These are phyloP conservation scores for Thamnophis sirtalis DNA, from an alignment of 2,113 vertebrate genomes.

Conservation along the genomic window DNA sequence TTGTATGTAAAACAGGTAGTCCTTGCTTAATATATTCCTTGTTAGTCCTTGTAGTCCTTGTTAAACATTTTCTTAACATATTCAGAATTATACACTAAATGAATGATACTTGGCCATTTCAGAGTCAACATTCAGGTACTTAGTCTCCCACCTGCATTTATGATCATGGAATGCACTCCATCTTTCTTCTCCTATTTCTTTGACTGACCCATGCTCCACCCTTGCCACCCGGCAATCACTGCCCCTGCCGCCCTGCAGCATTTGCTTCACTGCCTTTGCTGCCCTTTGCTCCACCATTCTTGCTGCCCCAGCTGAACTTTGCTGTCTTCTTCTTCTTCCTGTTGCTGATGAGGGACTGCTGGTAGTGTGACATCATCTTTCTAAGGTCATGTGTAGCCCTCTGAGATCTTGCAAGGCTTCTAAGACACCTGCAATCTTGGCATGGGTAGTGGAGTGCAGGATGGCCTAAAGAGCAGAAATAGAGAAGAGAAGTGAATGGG, in stretches of 20 bases:
- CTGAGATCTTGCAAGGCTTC: neutral
- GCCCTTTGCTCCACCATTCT: neutral
- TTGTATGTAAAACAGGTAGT: neutral
- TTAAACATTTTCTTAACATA: neutral
- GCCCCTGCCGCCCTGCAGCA: neutral
- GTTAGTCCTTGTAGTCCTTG: too few species aligned
- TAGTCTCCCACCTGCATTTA: neutral
- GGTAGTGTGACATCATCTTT: neutral
- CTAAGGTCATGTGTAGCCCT: neutral
- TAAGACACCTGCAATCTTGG: neutral
- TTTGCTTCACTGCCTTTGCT: neutral
- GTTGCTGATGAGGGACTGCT: neutral
- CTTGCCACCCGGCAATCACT: neutral
- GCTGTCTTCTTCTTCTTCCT: neutral
- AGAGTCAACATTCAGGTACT: neutral
- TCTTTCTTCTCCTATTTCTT: neutral
- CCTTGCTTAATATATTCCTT: neutral
- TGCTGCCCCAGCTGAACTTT: neutral
- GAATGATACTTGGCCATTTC: neutral
- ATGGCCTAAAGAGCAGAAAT: neutral
- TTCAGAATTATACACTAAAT: neutral
- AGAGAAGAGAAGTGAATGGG: neutral
- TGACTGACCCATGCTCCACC: neutral
- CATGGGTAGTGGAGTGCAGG: neutral
- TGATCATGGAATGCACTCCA: neutral